Base-by-base conservation (phyloP, 2,797 vertebrate species). In the Tapirus indicus region DNA sequence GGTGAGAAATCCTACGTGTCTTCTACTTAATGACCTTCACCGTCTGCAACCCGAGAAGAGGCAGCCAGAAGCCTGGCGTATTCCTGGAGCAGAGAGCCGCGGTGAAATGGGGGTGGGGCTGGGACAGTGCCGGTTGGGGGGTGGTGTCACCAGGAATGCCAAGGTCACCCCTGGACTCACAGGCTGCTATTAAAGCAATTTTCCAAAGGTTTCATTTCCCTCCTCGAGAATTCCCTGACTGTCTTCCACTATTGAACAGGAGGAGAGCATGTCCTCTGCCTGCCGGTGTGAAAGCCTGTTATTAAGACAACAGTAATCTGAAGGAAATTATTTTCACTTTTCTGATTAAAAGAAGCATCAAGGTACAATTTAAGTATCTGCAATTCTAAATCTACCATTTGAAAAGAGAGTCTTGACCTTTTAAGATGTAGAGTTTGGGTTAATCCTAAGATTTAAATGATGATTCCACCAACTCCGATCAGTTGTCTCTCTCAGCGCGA, bases 11-110 rank as follows among this genome's bases (percentile, higher is more conserved):
- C 12, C 12, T 16, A 10, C 2, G 8, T 13, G 32, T 27, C 32
- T 44, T 74, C 0, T 11, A 0, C 75, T n/a, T 2, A 0, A 11
- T 10, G 29, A 17, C 47, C 54, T 64, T 17, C 62, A 47, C 21
- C 84, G 25, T 72, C 13, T 32, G 58, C 9, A 32, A 1, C 62
- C 2, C 38, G 64, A 86, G 54, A 23, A 41, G 18, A 17, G 66
- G 44, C 11, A 0, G 0, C 8, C 9, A 5, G 32, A 52, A 13
- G 49, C 3, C 3, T 0, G 7, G 71, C 3, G 16, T 13, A 2
- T 16, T 35, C 0, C 10, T 52, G 41, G 68, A 29, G 17, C 0
- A 14, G 0, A 16, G 78, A 0, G 18, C 49, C 3, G 7, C 2
- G 7, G 66, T 17, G 88, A 68, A 29, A 29, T 1, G 1, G 32